phyloP scores from a whole-genome alignment of 1,140 invertebrate genomes.

The Piezodorus guildinii region DNA sequence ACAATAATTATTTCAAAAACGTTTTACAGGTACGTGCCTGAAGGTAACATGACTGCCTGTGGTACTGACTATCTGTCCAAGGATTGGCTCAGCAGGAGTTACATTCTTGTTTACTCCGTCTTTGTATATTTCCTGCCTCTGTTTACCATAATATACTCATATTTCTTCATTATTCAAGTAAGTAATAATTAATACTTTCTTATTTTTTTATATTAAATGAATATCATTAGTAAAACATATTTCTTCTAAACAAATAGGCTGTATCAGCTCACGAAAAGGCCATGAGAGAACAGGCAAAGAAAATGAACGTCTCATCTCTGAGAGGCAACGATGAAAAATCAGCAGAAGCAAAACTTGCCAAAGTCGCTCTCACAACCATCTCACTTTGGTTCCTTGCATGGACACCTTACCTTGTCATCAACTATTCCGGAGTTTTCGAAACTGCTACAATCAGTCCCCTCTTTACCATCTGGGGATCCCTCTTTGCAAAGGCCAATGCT shows the following conservation, averaged over 20 bases:
- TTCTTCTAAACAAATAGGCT: slow-evolving; percentile 37
- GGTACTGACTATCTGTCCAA: slow-evolving; percentile 69
- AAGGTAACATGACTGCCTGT: slow-evolving; percentile 75
- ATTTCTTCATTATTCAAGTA: slow-evolving; percentile 61
- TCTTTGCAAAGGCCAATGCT: slow-evolving; percentile 67
- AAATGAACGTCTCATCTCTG: slow-evolving; percentile 72
- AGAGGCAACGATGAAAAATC: slow-evolving; percentile 55
- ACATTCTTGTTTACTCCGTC: slow-evolving; percentile 55
- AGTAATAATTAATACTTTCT: neutral
- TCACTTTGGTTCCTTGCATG: slow-evolving; percentile 72
- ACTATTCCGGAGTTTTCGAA: slow-evolving; percentile 61
- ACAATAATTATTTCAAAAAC: neutral
- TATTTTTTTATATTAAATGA: neutral
- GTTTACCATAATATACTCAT: slow-evolving; percentile 59
- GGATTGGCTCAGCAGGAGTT: slow-evolving; percentile 50
- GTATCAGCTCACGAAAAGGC: slow-evolving; percentile 66
- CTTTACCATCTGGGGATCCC: slow-evolving; percentile 62
- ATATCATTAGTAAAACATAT: neutral
- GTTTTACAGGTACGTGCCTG: slow-evolving; percentile 63
- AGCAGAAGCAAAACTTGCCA: slow-evolving; percentile 63
- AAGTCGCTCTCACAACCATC: slow-evolving; percentile 71
- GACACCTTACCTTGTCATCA: slow-evolving; percentile 74
- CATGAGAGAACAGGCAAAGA: slow-evolving; percentile 73
- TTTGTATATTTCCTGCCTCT: slow-evolving; percentile 62
- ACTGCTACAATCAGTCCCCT: slow-evolving; percentile 52